Evolutionary conservation across 1,140 invertebrate species (phyloP).

Genomic region (Drosophila saltans): DNA sequence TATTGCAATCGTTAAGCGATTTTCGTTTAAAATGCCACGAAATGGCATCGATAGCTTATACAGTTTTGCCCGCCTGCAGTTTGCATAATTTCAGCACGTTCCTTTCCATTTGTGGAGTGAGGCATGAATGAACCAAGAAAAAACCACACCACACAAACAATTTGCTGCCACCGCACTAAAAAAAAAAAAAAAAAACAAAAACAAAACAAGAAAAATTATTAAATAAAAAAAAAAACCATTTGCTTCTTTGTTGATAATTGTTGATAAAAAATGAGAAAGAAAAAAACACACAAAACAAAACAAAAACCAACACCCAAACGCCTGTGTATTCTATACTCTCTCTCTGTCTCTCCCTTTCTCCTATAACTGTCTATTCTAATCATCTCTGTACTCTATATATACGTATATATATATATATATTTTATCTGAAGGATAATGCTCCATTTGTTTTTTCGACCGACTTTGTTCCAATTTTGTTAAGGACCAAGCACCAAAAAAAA

Average conservation of each 20-base stretch:
- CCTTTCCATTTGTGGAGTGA: slow-evolving; percentile 89
- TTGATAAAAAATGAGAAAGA: slow-evolving; percentile 66
- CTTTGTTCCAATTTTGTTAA: slow-evolving; percentile 24
- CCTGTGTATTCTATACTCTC: slow-evolving; percentile 27
- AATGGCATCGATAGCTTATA: slow-evolving; percentile 86
- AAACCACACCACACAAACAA: slow-evolving; percentile 26
- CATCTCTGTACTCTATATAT: background rate
- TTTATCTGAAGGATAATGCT: slow-evolving; percentile 5
- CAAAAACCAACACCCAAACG: slow-evolving; percentile 16
- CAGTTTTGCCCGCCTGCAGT: slow-evolving; percentile 90
- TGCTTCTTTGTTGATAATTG: slow-evolving; percentile 60
- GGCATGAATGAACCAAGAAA: slow-evolving; percentile 82
- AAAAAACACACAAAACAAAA: background rate
- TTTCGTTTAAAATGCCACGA: slow-evolving; percentile 83
- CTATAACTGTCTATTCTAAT: background rate
- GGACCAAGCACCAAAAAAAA: slow-evolving; percentile 37
- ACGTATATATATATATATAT: background rate
- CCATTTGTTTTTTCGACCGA: slow-evolving; percentile 3
- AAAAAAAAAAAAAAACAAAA: slow-evolving; percentile 26
- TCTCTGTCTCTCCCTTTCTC: background rate
- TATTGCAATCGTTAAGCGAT: slow-evolving; percentile 85
- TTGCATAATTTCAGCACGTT: slow-evolving; percentile 91
- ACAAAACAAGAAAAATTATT: background rate
- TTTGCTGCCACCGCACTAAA: slow-evolving; percentile 48
- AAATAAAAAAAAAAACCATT: slow-evolving; percentile 1